These are phyloP conservation scores for Dinoponera quadriceps DNA, from an alignment of 1,140 invertebrate genomes.

Conservation along the genomic window DNA sequence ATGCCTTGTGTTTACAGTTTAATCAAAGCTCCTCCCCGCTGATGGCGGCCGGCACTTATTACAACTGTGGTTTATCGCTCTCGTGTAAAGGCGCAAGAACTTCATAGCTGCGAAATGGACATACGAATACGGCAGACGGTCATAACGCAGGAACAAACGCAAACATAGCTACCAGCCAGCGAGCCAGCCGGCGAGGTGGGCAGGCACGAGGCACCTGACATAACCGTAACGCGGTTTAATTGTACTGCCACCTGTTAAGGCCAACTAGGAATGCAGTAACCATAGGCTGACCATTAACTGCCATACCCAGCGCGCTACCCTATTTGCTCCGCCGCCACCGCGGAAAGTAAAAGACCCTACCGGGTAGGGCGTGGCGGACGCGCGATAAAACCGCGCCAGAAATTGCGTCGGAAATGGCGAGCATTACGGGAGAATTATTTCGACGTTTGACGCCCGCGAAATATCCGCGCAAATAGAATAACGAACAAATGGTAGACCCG, in stretches of 20 bases:
- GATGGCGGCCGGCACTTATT: slow-evolving; percentile 13
- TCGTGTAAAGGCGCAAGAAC: slow-evolving; percentile 19
- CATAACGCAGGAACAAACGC: slow-evolving; percentile 68
- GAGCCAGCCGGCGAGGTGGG: too few species aligned
- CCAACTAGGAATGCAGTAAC: slow-evolving; percentile 70
- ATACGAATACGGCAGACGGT: slow-evolving; percentile 41
- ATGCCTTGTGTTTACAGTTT: slow-evolving; percentile 4
- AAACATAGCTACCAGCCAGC: slow-evolving; percentile 43
- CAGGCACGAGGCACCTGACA: slow-evolving; percentile 74
- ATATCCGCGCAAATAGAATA: slow-evolving; percentile 50
- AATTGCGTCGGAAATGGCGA: slow-evolving; percentile 1
- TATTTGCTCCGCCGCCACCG: slow-evolving; percentile 41
- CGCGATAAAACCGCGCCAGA: slow-evolving; percentile 36
- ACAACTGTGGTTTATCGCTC: slow-evolving; percentile 25
- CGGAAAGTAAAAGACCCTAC: slow-evolving; percentile 44
- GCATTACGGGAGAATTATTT: slow-evolving; percentile 50
- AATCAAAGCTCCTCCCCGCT: slow-evolving; percentile 10
- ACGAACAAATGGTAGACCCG: slow-evolving; percentile 45
- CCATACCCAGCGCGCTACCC: slow-evolving; percentile 59
- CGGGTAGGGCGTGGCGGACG: neutral
- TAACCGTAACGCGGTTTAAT: slow-evolving; percentile 83
- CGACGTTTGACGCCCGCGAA: slow-evolving; percentile 30
- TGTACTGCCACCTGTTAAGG: slow-evolving; percentile 81
- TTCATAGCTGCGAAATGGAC: slow-evolving; percentile 30
- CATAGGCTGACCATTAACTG: slow-evolving; percentile 77